Conservation (phyloP, 2,888 invertebrate genomes). For the Drosophila antonietae region DNA sequence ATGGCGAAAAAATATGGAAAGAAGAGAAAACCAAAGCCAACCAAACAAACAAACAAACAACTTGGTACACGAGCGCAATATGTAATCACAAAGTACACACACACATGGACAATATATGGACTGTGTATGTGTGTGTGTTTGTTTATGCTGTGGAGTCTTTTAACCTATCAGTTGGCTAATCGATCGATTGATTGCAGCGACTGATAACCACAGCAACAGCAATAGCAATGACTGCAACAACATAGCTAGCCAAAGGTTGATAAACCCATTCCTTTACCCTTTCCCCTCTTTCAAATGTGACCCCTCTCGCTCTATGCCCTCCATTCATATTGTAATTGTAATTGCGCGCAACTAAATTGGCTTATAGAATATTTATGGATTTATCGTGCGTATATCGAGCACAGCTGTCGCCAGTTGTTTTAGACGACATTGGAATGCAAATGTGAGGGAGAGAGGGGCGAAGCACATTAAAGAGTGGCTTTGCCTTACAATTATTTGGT, state of each 20-base stretch:
- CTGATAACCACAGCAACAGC: slow-evolving; percentile 66
- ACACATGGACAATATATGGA: slow-evolving; percentile 5
- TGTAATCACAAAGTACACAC: slow-evolving; percentile 36
- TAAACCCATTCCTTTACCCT: slow-evolving; percentile 61
- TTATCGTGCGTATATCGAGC: slow-evolving; percentile 37
- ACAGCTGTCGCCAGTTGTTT: slow-evolving; percentile 45
- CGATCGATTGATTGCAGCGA: slow-evolving; percentile 73
- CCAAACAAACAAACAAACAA: slow-evolving; percentile 32
- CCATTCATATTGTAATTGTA: slow-evolving; percentile 57
- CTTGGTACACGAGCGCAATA: slow-evolving; percentile 15
- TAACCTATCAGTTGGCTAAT: slow-evolving; percentile 70
- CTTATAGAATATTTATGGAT: slow-evolving; percentile 70
- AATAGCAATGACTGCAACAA: slow-evolving; percentile 17
- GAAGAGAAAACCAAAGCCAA: slow-evolving; percentile 31
- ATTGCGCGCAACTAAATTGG: slow-evolving; percentile 63
- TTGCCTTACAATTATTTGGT: slow-evolving; percentile 40
- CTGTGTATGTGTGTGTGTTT: slow-evolving; percentile 26
- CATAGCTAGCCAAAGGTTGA: slow-evolving; percentile 58
- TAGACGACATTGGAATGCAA: not conserved
- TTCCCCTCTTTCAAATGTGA: not conserved
- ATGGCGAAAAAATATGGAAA: slow-evolving; percentile 38
- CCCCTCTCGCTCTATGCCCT: not conserved
- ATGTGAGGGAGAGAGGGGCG: not conserved
- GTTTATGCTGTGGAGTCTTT: slow-evolving; percentile 53
- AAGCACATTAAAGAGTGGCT: not conserved